Evolutionary conservation across 2,888 invertebrate genomes (phyloP).

Genomic region (Pegoplata infirma): DNA sequence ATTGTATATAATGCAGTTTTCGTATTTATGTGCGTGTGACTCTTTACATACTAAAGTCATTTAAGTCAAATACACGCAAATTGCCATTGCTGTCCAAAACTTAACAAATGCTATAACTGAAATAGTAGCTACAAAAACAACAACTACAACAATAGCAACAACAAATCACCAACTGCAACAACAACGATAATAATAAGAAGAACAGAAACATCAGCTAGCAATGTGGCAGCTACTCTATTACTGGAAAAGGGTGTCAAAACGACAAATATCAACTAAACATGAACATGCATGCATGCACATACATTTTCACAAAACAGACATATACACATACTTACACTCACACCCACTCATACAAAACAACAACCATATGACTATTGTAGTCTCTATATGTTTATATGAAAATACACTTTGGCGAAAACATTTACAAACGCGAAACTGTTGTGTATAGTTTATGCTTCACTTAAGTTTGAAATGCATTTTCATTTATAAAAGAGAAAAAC

Average conservation of each 20-base stretch:
- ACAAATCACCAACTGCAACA: too few relatives aligned
- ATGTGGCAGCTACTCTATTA: constrained; percentile 55
- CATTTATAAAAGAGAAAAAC: constrained; percentile 34
- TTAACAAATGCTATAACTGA: constrained; percentile 56
- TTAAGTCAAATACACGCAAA: constrained; percentile 67
- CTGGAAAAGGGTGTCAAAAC: constrained; percentile 63
- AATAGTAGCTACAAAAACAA: constrained; percentile 10
- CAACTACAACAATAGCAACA: constrained; percentile 1
- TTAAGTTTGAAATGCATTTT: constrained; percentile 51
- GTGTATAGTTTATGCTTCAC: constrained; percentile 57
- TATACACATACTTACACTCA: too few relatives aligned
- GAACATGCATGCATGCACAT: constrained; percentile 50
- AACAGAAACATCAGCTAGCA: constrained; percentile 35
- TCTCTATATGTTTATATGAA: background rate
- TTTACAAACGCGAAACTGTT: constrained; percentile 54
- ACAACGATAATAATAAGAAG: too few relatives aligned
- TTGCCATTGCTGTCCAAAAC: constrained; percentile 60
- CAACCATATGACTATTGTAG: constrained; percentile 16
- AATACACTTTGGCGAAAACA: constrained; percentile 28
- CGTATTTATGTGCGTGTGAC: constrained; percentile 51
- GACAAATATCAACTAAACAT: constrained; percentile 63
- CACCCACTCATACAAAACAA: constrained; percentile 29
- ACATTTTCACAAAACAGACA: background rate
- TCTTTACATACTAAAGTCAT: constrained; percentile 64
- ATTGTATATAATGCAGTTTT: constrained; percentile 36